Evolutionary conservation across 2,113 vertebrate species (phyloP).

Genomic region (Circaetus gallicus): DNA sequence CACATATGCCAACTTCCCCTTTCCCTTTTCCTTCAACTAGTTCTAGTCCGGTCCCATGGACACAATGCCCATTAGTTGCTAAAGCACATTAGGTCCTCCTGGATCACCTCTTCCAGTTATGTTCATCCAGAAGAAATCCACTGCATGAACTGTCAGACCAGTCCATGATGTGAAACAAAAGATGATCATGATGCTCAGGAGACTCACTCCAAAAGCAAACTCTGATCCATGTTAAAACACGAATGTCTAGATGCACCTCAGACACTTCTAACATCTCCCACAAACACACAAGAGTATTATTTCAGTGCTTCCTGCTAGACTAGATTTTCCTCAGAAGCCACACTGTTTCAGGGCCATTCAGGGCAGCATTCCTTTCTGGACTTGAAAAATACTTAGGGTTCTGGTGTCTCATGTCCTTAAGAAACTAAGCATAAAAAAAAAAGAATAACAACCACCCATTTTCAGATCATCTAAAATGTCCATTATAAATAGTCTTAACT

Average conservation of each 20-base stretch:
- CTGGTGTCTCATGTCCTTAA: background rate
- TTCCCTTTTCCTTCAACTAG: background rate
- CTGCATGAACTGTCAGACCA: background rate
- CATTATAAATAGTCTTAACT: background rate
- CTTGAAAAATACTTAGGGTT: background rate
- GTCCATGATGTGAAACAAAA: background rate
- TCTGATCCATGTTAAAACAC: background rate
- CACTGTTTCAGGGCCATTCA: background rate
- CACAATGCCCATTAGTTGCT: background rate
- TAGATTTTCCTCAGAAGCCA: background rate
- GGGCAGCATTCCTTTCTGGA: rapidly evolving
- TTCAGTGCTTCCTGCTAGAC: background rate
- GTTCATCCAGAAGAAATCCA: background rate
- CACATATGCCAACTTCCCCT: background rate
- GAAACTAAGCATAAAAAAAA: background rate
- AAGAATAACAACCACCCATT: background rate
- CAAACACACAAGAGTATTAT: background rate
- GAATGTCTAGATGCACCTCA: background rate
- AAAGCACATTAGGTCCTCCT: background rate
- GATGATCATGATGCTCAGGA: background rate
- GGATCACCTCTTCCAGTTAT: background rate
- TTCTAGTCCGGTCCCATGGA: background rate
- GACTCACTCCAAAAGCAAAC: background rate
- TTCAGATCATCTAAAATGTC: background rate
- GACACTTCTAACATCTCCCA: background rate